Percentiles rank a stretch among this genome's conserved stretches.
Evolutionary conservation across 2,888 invertebrate species (phyloP).

Genomic region (Altica lythri): DNA sequence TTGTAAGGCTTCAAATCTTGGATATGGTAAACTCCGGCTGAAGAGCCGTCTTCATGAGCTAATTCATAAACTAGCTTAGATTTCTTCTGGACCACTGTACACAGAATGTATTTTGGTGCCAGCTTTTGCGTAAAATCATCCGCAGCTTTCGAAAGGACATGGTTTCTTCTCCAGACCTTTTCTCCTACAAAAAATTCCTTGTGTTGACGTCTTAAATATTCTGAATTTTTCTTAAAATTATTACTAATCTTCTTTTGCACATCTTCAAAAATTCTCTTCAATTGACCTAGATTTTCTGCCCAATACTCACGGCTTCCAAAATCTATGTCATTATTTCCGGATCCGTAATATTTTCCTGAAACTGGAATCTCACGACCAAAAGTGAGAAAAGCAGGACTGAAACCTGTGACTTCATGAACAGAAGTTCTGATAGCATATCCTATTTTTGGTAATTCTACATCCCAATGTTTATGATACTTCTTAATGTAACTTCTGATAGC

Average conservation of each 20-base stretch:
- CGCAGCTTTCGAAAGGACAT: slow-evolving; percentile 5
- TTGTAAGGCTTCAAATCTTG: slow-evolving; percentile 13
- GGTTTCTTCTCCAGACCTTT: slow-evolving; percentile 8
- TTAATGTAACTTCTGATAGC: background rate
- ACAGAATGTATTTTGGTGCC: slow-evolving; percentile 5
- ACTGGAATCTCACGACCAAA: background rate
- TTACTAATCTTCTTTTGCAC: background rate
- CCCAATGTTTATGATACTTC: background rate
- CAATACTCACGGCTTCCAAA: background rate
- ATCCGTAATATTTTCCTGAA: background rate
- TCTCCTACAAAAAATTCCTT: slow-evolving; percentile 5
- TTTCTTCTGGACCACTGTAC: slow-evolving; percentile 4
- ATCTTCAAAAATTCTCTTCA: background rate
- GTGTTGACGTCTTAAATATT: background rate
- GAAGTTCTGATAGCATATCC: background rate
- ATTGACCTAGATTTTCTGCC: background rate
- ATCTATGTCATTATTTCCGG: background rate
- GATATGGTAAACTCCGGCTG: slow-evolving; percentile 13
- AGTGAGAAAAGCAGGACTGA: slow-evolving; percentile 2
- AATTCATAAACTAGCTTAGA: slow-evolving; percentile 18
- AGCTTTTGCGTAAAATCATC: slow-evolving; percentile 13
- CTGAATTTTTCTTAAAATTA: background rate
- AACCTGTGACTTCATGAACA: background rate
- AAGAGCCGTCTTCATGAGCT: slow-evolving; percentile 10
- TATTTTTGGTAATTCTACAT: background rate